Evolutionary conservation across 2,797 vertebrate species (phyloP).

Genomic region (Hypotaenidia philippensis): DNA sequence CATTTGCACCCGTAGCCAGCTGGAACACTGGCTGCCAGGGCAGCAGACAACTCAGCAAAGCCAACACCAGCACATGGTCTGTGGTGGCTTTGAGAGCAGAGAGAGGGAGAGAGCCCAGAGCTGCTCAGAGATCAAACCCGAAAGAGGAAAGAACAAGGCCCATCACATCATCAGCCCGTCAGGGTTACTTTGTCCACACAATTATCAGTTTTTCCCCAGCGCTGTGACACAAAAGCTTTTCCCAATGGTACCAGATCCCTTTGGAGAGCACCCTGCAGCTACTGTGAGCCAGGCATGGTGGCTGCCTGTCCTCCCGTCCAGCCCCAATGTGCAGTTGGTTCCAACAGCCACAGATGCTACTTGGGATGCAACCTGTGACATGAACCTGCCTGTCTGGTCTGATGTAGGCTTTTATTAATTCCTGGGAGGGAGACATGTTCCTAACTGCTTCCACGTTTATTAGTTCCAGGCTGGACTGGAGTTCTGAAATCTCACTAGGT

Average conservation of each 20-base stretch:
- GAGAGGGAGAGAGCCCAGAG: neutral
- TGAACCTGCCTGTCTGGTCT: neutral
- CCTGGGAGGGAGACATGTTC: neutral
- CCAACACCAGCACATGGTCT: neutral
- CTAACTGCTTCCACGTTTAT: neutral
- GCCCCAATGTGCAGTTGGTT: neutral
- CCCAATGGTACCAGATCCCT: neutral
- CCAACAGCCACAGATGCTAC: neutral
- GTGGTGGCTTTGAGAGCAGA: neutral
- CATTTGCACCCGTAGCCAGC: neutral
- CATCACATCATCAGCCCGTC: neutral
- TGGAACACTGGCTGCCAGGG: neutral
- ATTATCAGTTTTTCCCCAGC: neutral
- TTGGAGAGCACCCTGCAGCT: neutral
- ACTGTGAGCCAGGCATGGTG: neutral
- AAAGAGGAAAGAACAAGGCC: neutral
- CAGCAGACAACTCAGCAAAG: neutral
- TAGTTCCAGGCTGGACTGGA: neutral
- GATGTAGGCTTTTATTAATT: neutral
- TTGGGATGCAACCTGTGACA: fast-evolving
- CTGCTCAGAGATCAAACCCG: neutral
- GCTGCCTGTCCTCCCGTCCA: neutral
- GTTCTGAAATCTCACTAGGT: neutral
- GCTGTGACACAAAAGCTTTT: neutral
- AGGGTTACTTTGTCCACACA: neutral